Percentiles rank a stretch among this genome's conserved stretches.
Conservation (phyloP, 2,797 vertebrate species). For the Rhinoraja longicauda region DNA sequence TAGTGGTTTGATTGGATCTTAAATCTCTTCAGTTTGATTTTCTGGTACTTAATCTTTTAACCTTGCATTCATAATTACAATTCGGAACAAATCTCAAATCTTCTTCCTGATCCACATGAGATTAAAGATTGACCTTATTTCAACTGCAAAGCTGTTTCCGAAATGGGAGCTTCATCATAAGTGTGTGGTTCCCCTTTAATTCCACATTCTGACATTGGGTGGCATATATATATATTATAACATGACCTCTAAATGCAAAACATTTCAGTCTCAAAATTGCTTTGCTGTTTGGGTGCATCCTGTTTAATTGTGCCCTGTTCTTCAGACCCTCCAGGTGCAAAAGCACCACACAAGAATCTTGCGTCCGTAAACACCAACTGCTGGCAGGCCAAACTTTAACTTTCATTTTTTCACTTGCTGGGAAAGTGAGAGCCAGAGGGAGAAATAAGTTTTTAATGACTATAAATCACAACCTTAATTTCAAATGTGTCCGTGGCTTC, state of each 20-base stretch:
- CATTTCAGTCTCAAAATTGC: constrained; percentile 7
- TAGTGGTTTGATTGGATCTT: constrained; percentile 74
- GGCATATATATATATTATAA: background rate
- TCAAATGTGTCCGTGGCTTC: background rate
- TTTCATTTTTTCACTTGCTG: background rate
- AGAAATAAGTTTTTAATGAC: background rate
- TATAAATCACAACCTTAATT: background rate
- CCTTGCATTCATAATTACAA: constrained; percentile 88
- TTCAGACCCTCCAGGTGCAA: too few relatives aligned
- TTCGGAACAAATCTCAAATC: constrained; percentile 81
- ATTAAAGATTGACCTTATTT: constrained; percentile 69
- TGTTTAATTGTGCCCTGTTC: too few relatives aligned
- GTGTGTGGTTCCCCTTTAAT: constrained; percentile 41
- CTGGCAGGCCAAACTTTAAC: background rate
- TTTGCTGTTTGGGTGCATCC: background rate
- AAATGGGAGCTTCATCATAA: constrained; percentile 53
- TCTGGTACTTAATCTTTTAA: constrained; percentile 83
- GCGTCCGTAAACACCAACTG: background rate
- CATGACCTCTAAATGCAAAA: background rate
- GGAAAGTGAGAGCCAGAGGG: background rate
- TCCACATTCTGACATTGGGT: background rate
- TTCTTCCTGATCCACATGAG: constrained; percentile 63
- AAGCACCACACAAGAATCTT: background rate
- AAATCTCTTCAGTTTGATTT: constrained; percentile 91
- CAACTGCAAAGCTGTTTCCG: constrained; percentile 59